Evolutionary conservation across 2,888 invertebrate species (phyloP).

Genomic region (Patella caerulea): DNA sequence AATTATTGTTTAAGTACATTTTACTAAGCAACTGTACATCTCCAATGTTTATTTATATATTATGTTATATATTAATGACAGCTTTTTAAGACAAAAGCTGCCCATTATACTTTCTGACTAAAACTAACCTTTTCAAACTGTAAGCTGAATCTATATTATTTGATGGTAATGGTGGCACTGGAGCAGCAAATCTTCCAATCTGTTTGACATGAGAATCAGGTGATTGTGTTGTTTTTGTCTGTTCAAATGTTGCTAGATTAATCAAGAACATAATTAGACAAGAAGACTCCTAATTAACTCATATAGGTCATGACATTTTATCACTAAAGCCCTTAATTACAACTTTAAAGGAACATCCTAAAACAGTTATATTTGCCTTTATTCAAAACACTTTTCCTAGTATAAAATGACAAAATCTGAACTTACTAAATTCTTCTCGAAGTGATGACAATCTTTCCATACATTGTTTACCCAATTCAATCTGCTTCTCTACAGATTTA

Average conservation of each 20-base stretch:
- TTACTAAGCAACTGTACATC: too few species aligned
- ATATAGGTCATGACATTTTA: too few species aligned
- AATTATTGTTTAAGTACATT: too few species aligned
- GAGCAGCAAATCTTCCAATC: conserved; percentile 2
- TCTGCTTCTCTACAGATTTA: conserved; percentile 47
- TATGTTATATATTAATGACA: too few species aligned
- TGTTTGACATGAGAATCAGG: too few species aligned
- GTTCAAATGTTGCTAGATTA: too few species aligned
- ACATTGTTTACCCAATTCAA: conserved; percentile 59
- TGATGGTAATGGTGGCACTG: conserved; percentile 18
- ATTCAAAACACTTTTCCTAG: neutral
- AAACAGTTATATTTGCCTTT: neutral
- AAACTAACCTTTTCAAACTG: neutral
- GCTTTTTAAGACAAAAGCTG: too few species aligned
- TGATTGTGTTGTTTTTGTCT: too few species aligned
- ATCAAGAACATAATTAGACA: too few species aligned
- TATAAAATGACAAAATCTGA: neutral
- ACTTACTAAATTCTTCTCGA: conserved; percentile 47
- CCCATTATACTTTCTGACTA: neutral
- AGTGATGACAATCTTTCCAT: conserved; percentile 55
- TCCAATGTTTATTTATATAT: too few species aligned
- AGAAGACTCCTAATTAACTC: too few species aligned
- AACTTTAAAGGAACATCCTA: neutral
- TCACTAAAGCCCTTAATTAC: too few species aligned
- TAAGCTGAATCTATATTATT: neutral